Evolutionary conservation across 1,140 invertebrate genomes (phyloP), one percentile per base, ranked within the genome.

Genomic region (Ips typographus): DNA sequence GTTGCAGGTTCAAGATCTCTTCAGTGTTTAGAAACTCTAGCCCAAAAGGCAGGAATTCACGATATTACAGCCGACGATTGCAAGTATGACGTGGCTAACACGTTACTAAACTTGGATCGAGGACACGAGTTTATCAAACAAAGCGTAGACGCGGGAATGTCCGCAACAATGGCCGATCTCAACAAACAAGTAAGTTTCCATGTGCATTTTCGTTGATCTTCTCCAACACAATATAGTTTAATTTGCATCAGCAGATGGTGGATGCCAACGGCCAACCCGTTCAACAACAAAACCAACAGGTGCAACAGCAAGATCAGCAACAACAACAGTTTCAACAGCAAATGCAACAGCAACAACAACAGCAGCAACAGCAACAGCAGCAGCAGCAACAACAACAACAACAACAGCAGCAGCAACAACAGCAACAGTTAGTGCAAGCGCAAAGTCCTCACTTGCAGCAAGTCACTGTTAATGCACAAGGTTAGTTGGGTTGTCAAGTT

Each of bases 1-100:
- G 22, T 60, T 68, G 7, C 40, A 68, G 75, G 74, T 4, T 78
- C 76, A 43, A 66, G 86, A 42, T 86, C 86, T 0, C 78, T 88
- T n/a, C 87, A 88, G 83, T 88, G 86, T 74, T 78, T 88, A 70
- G 87, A 88, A 73, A 88, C 87, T 4, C 80, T 88, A 44, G 87
- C 87, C 6, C 86, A 88, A 72, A 88, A 88, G 71, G 86, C 87
- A 57, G 87, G 87, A 1, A 87, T 79, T 59, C 76, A 77, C 63
- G 79, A 80, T 66, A 78, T 88, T 6, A 87, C 85, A 40, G 85
- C 87, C 72, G 86, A 88, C 74, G 87, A 88, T 77, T 80, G 78
- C 67, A 88, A 88, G 78, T 88, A 87, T 80, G 87, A 88, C 79
- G 84, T 85, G 67, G 85, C 85, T 22, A 85, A 84, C 72, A 85